A percentile compares a stretch with the other conserved stretches of the same genome.
These are phyloP conservation scores for Embiotoca jacksoni DNA, from an alignment of 2,113 vertebrate species.

Conservation along the genomic window DNA sequence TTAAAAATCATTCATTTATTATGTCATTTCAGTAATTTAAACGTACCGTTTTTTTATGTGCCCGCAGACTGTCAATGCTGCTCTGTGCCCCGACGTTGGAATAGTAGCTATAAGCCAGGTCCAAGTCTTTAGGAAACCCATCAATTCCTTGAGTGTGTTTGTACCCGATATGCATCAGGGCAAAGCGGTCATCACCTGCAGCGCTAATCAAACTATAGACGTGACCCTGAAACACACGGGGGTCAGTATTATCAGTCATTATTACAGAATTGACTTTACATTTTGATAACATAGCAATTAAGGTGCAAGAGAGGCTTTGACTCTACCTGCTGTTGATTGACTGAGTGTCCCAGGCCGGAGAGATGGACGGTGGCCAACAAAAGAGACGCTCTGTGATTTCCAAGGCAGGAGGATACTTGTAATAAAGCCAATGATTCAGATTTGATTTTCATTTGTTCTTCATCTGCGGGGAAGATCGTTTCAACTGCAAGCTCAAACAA, in stretches of 20 bases:
- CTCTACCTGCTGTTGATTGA: constrained; percentile 86
- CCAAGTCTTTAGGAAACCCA: constrained; percentile 88
- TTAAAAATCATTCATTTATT: no score
- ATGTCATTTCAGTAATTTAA: neutral
- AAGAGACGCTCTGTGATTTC: constrained; percentile 91
- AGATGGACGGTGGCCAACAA: constrained; percentile 89
- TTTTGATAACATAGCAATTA: neutral
- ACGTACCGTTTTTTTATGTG: constrained; percentile 86
- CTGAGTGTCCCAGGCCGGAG: constrained; percentile 83
- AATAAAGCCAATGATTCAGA: constrained; percentile 79
- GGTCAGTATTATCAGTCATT: neutral
- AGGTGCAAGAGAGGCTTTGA: neutral
- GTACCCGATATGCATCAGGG: constrained; percentile 93
- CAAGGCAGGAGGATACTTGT: constrained; percentile 88
- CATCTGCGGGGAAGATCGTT: constrained; percentile 75
- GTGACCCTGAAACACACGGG: constrained; percentile 85
- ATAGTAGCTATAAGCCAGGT: constrained; percentile 91
- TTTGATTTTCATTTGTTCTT: constrained; percentile 47
- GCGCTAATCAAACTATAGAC: constrained; percentile 92
- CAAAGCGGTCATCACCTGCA: constrained; percentile 86
- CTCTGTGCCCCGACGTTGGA: constrained; percentile 89
- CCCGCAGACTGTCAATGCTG: constrained; percentile 78
- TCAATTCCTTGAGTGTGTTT: constrained; percentile 93
- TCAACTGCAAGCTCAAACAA: constrained; percentile 85
- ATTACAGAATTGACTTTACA: neutral